Conservation (phyloP, 2,797 vertebrate genomes). For the Intellagama lesueurii region DNA sequence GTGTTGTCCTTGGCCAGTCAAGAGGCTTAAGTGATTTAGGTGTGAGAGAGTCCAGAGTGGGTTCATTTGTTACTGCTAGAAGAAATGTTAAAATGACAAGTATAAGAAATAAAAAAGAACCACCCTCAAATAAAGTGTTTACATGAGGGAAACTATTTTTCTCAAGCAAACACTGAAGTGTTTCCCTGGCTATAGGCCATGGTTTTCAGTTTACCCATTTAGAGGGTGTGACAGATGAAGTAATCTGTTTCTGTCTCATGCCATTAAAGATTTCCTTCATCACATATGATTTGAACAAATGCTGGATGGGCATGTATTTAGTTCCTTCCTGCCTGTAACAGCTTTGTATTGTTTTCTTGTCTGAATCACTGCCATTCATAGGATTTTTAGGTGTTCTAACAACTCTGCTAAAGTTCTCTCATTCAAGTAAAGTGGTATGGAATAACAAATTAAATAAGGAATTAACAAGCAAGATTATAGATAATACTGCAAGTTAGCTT, state of each 20-base stretch:
- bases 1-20: constrained; percentile 81
- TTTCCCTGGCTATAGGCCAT: constrained; percentile 41
- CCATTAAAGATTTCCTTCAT: constrained; percentile 44
- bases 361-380: constrained; percentile 11
- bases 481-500: constrained; percentile 23
- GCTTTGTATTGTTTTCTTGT: neutral
- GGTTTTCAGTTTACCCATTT: constrained; percentile 48
- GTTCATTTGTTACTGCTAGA: constrained; percentile 81
- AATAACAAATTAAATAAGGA: constrained; percentile 26
- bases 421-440: neutral
- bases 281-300: constrained; percentile 27
- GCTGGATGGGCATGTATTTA: constrained; percentile 10
- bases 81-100: constrained; percentile 75
- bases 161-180: constrained; percentile 40
- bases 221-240: constrained; percentile 53
- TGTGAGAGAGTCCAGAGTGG: constrained; percentile 79
- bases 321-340: constrained; percentile 7
- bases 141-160: constrained; percentile 45
- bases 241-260: constrained; percentile 44
- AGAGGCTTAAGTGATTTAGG: constrained; percentile 79
- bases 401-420: neutral
- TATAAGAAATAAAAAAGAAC: constrained; percentile 58
- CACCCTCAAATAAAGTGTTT: constrained; percentile 40
- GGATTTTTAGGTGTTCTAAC: constrained; percentile 20
- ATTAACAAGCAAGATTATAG: neutral